phyloP scores from a whole-genome alignment of 2,113 vertebrate genomes.

The Psephotus haematonotus region DNA sequence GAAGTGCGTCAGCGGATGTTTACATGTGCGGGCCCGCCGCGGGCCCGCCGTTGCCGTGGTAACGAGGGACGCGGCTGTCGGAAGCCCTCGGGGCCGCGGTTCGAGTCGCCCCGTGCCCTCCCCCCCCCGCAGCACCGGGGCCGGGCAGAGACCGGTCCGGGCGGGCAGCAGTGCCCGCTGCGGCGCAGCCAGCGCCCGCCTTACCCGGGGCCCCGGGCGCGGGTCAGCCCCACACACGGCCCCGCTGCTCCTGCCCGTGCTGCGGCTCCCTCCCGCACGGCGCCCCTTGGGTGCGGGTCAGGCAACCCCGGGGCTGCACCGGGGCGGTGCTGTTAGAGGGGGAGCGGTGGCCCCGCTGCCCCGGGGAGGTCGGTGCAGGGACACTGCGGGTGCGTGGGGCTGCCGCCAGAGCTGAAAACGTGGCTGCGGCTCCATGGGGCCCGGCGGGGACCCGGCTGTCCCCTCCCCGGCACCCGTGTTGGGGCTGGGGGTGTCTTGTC shows the following conservation, averaged over 20 bases:
- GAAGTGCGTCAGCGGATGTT: background rate
- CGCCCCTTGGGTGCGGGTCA: too few relatives aligned
- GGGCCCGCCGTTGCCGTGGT: background rate
- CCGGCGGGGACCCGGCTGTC: background rate
- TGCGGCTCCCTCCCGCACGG: background rate
- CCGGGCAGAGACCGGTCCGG: too few relatives aligned
- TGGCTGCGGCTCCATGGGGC: too few relatives aligned
- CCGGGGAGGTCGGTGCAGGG: background rate
- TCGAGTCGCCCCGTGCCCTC: too few relatives aligned
- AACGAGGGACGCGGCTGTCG: background rate
- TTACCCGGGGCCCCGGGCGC: too few relatives aligned
- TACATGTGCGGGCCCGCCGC: fast-evolving
- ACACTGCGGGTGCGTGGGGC: background rate
- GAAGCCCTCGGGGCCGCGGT: too few relatives aligned
- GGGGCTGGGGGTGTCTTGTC: background rate
- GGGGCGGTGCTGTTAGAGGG: background rate
- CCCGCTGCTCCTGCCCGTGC: too few relatives aligned
- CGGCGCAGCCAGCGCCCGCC: too few relatives aligned
- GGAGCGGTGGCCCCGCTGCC: background rate
- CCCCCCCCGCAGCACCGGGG: too few relatives aligned
- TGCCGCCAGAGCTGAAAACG: background rate
- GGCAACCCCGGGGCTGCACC: too few relatives aligned
- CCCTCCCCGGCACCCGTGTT: background rate
- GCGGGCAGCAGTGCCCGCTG: too few relatives aligned
- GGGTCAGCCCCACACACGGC: background rate